Percentiles rank a stretch among this genome's conserved stretches.
These are phyloP conservation scores for Melanostoma mellinum DNA, from an alignment of 2,888 invertebrate species.

Conservation along the genomic window DNA sequence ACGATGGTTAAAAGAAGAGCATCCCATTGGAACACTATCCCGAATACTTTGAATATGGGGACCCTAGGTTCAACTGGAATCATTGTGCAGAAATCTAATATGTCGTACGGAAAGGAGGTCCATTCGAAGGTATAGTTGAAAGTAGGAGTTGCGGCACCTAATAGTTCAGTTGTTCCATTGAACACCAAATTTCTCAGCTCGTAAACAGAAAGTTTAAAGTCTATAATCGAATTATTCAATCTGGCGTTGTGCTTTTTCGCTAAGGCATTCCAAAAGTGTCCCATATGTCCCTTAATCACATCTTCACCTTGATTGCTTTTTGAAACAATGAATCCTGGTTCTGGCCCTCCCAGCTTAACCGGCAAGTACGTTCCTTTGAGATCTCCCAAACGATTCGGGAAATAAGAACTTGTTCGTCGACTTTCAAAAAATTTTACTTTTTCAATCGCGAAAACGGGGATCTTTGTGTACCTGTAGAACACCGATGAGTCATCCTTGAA, in stretches of 20 bases:
- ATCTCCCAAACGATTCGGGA: neutral
- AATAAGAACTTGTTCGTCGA: neutral
- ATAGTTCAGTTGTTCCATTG: too few species aligned
- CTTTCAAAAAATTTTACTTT: neutral
- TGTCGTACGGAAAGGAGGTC: too few species aligned
- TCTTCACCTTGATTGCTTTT: neutral
- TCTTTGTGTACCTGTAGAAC: neutral
- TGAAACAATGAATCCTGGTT: neutral
- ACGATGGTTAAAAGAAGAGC: too few species aligned
- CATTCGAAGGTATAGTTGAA: too few species aligned
- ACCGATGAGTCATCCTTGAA: neutral
- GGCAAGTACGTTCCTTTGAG: neutral
- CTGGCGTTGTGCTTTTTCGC: slow-evolving; percentile 75
- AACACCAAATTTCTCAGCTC: slow-evolving; percentile 41
- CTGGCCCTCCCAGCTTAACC: neutral
- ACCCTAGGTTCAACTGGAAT: too few species aligned
- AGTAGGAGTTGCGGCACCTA: too few species aligned
- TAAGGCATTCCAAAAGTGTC: slow-evolving; percentile 76
- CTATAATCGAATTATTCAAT: slow-evolving; percentile 53
- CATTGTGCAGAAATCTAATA: too few species aligned
- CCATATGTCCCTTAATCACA: slow-evolving; percentile 75
- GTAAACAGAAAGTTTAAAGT: slow-evolving; percentile 59
- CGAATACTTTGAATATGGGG: too few species aligned
- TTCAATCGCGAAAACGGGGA: neutral
- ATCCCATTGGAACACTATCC: too few species aligned